These are phyloP conservation scores for Drosophila setifemur DNA, from an alignment of 1,140 invertebrate species.

Conservation along the genomic window DNA sequence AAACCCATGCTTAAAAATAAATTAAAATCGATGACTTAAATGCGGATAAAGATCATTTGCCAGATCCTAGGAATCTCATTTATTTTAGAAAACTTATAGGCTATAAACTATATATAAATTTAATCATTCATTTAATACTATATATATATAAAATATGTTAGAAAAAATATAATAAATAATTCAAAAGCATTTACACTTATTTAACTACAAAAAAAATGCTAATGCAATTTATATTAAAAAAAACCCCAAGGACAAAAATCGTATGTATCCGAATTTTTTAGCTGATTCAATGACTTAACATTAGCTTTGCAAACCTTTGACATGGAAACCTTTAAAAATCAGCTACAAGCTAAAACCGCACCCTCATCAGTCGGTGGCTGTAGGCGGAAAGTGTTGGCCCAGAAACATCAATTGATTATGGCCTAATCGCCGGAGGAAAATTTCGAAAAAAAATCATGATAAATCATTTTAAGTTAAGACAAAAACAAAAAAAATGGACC, in stretches of 20 bases:
- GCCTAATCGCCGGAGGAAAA: background rate
- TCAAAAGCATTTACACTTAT: too few relatives aligned
- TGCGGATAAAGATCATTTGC: too few relatives aligned
- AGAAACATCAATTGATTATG: slow-evolving; percentile 22
- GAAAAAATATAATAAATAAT: background rate
- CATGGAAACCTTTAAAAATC: background rate
- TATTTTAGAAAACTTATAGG: too few relatives aligned
- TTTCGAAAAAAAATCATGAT: slow-evolving; percentile 24
- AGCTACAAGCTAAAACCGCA: background rate
- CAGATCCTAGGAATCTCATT: too few relatives aligned
- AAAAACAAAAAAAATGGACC: slow-evolving; percentile 15
- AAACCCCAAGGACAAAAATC: background rate
- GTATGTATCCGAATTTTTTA: background rate
- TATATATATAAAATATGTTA: background rate
- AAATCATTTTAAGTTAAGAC: slow-evolving; percentile 37
- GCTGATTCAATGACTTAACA: background rate
- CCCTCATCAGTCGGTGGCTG: background rate
- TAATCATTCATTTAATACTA: too few relatives aligned
- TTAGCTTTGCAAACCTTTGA: background rate
- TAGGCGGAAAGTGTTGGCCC: slow-evolving; percentile 1
- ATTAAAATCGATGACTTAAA: too few relatives aligned
- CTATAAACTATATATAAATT: too few relatives aligned
- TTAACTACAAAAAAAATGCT: too few relatives aligned
- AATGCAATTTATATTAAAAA: too few relatives aligned
- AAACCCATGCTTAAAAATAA: too few relatives aligned